Percentiles rank a stretch among this genome's conserved stretches.
Evolutionary conservation across 1,140 invertebrate species (phyloP).

Genomic region (Trichonephila inaurata): DNA sequence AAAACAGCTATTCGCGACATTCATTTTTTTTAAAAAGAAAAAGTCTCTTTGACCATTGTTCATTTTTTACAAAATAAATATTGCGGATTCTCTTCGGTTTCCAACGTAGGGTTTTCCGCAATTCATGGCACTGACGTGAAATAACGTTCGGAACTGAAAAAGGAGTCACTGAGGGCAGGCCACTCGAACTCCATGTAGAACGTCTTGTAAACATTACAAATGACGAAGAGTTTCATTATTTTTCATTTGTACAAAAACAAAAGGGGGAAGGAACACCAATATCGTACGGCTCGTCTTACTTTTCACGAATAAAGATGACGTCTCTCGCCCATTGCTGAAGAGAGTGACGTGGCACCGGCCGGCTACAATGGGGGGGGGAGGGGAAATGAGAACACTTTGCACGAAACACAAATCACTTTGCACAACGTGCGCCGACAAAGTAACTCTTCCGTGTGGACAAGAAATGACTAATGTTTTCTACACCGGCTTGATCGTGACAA

Average conservation of each 20-base stretch:
- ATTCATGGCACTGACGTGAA: constrained; percentile 33
- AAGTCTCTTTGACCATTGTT: not conserved
- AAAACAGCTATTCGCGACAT: constrained; percentile 49
- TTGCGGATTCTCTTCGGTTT: too few species aligned
- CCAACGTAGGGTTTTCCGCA: not conserved
- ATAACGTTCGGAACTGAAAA: not conserved
- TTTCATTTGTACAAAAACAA: constrained; percentile 16
- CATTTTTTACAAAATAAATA: constrained; percentile 63
- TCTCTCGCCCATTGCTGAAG: not conserved
- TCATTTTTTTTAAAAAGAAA: not conserved
- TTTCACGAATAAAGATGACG: not conserved
- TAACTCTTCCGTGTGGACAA: too few species aligned
- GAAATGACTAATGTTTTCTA: not conserved
- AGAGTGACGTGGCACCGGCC: not conserved
- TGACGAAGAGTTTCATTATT: constrained; percentile 44
- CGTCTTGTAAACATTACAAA: constrained; percentile 30
- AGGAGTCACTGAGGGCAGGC: not conserved
- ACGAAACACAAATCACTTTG: not conserved
- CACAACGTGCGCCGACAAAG: not conserved
- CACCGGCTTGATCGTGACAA: not conserved
- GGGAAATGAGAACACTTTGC: not conserved
- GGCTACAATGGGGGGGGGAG: not conserved
- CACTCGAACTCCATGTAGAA: constrained; percentile 8
- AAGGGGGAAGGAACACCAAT: constrained; percentile 30
- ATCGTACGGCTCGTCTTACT: constrained; percentile 38